Conservation (phyloP, 2,888 invertebrate species). For the Cryptus viduatorius region DNA sequence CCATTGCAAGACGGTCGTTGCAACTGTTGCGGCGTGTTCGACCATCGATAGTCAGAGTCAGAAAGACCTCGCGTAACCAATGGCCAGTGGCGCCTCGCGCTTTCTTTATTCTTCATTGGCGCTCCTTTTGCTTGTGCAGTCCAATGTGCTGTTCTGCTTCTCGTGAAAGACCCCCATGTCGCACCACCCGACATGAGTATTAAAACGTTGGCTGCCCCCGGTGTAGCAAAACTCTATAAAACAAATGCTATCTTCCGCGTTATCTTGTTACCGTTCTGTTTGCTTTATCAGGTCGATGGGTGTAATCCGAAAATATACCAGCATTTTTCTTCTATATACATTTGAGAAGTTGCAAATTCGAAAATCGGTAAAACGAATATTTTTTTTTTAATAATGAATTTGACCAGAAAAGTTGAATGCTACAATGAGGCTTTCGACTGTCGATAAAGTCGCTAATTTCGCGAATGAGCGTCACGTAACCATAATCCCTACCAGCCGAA, state of each 20-base stretch:
- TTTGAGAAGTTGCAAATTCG: too few relatives aligned
- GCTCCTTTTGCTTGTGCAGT: constrained; percentile 19
- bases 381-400: neutral
- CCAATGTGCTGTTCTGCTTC: constrained; percentile 43
- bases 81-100: constrained; percentile 31
- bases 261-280: too few relatives aligned
- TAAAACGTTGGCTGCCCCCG: constrained; percentile 76
- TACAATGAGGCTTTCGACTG: neutral
- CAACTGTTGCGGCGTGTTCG: constrained; percentile 10
- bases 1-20: constrained; percentile 53
- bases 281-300: too few relatives aligned
- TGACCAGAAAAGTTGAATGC: neutral
- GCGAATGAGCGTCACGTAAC: too few relatives aligned
- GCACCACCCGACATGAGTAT: constrained; percentile 72
- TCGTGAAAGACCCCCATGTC: neutral
- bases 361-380: neutral
- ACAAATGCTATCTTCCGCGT: too few relatives aligned
- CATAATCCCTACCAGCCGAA: too few relatives aligned
- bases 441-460: neutral
- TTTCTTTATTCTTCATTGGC: constrained; percentile 22
- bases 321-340: too few relatives aligned
- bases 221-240: constrained; percentile 74
- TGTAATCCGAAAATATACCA: too few relatives aligned
- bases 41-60: constrained; percentile 10
- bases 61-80: neutral